A percentile compares a stretch with the other conserved stretches of the same genome.
Evolutionary conservation across 1,140 invertebrate genomes (phyloP).

Genomic region (Macrobrachium nipponense): DNA sequence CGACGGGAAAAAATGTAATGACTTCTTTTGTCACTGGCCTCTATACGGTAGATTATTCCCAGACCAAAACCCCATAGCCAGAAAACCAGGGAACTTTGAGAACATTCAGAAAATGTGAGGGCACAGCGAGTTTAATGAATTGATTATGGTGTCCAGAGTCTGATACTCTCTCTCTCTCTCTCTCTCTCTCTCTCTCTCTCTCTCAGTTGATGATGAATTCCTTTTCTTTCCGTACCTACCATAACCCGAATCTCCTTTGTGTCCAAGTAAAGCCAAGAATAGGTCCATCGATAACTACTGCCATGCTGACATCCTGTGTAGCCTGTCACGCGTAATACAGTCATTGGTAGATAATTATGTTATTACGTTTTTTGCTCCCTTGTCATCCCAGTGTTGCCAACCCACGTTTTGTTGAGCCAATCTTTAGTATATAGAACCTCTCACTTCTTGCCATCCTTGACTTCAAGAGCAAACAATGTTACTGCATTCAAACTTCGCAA

Average conservation of each 20-base stretch:
- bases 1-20: too few species aligned
- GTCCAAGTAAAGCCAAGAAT: background rate
- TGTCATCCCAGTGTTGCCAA: conserved; percentile 18
- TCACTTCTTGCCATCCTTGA: background rate
- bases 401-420: background rate
- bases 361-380: conserved; percentile 16
- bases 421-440: background rate
- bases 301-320: conserved; percentile 16
- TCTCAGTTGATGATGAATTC: background rate
- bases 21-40: too few species aligned
- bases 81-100: too few species aligned
- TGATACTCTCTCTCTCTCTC: background rate
- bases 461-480: background rate
- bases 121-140: background rate
- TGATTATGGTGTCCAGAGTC: background rate
- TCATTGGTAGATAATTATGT: conserved; percentile 16
- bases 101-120: too few species aligned
- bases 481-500: too few species aligned
- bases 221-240: background rate
- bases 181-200: conserved; percentile 8
- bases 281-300: conserved; percentile 10
- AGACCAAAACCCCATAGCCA: too few species aligned
- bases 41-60: too few species aligned
- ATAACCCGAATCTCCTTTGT: background rate
- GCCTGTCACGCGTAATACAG: conserved; percentile 12